phyloP scores from a whole-genome alignment of 1,140 invertebrate species.

The Magallana ariakensis region DNA sequence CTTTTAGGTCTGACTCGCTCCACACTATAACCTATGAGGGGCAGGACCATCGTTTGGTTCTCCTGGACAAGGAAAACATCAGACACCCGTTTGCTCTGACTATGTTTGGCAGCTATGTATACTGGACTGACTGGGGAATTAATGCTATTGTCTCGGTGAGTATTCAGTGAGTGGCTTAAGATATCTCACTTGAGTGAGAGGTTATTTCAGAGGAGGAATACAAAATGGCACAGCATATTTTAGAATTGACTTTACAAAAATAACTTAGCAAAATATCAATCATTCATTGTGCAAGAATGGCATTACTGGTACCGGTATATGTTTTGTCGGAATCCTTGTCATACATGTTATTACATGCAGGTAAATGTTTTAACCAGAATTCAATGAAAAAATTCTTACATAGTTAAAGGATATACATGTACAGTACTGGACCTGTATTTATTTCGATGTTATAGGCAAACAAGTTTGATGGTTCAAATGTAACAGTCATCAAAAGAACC shows the following conservation, averaged over 20 bases:
- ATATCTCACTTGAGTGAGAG: too few relatives aligned
- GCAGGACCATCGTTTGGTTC: conserved; percentile 80
- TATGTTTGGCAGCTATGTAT: conserved; percentile 91
- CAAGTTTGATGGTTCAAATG: conserved; percentile 85
- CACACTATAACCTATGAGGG: conserved; percentile 87
- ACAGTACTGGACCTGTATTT: background rate
- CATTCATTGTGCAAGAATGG: too few relatives aligned
- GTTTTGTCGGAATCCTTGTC: too few relatives aligned
- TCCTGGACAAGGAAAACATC: conserved; percentile 82
- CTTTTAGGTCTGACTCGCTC: conserved; percentile 88
- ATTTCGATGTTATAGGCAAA: conserved; percentile 80
- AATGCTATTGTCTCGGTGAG: conserved; percentile 87
- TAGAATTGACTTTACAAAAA: too few relatives aligned
- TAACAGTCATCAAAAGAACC: conserved; percentile 83
- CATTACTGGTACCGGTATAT: too few relatives aligned
- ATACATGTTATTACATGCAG: too few relatives aligned
- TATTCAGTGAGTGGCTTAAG: background rate
- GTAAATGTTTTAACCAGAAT: too few relatives aligned
- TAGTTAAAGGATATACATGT: too few relatives aligned
- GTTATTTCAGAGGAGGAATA: too few relatives aligned
- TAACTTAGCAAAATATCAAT: too few relatives aligned
- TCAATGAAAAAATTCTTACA: too few relatives aligned
- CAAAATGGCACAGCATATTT: too few relatives aligned
- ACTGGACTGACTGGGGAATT: conserved; percentile 96
- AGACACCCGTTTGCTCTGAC: conserved; percentile 92